Evolutionary conservation across 2,113 vertebrate genomes (phyloP), one percentile per base, ranked within the genome.

Genomic region (Cyprinodon tularosa): DNA sequence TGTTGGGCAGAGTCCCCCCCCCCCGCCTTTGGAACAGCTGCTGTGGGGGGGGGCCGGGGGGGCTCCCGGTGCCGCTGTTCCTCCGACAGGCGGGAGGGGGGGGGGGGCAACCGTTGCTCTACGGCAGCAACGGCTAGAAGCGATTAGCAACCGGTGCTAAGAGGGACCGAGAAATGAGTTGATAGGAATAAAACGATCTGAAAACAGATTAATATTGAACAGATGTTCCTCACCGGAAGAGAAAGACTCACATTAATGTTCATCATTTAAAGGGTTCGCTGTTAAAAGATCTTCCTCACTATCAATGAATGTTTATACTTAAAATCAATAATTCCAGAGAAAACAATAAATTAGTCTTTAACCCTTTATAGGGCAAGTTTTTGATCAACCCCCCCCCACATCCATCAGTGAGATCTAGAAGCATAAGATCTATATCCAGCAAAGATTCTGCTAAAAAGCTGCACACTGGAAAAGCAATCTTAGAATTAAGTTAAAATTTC

Each of bases 31-130:
- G 9, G 8, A 15, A 62, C 14, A 4, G 40, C 3, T 48, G 40
- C 53, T 14, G 68, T 71, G 50, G 50, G 6, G 50, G 6, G 29
- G 14, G 50, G 20, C 15, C 6, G 50, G 62, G 40, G 5, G 48
- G 75, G 86, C 88, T 88, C 90, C 86, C 68, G 76, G 88, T 91
- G 88, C 84, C 29, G 1, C 29, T 29, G 29, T 29, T 29, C 29
- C 29, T 29, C 29, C 29, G 29, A 29, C 29, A 29, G 50, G 50
- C 6, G 6, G 6, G n/a, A n/a, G 14, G 50, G 50, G 8, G 50
- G 50, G 62, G 40, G 5, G 57, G 75, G 88, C 88, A 88, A 90
- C 86, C 68, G 76, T 90, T 91, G 88, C 84, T 85, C 15, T 37
- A 53, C 0, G 22, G 42, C 17, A 76, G 17, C 67, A 39, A 78